Base-by-base conservation (phyloP, 2,113 vertebrate genomes). In the Rynchops niger region DNA sequence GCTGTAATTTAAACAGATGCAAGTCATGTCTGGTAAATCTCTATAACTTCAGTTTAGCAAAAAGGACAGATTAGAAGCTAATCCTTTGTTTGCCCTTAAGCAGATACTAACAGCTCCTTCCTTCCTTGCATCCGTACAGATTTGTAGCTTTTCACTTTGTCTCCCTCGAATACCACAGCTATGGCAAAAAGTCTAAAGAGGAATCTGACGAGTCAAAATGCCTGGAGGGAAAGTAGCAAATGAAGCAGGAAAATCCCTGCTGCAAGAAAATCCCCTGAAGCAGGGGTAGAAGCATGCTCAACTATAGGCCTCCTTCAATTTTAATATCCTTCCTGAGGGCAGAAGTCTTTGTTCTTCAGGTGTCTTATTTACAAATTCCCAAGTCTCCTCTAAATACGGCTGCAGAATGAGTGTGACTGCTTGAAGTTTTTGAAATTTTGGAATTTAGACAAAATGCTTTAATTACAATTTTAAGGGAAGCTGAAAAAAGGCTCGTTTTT, bases 181-280 rank as follows among this genome's bases (percentile, higher is more conserved):
- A 71, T 76, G 83, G 58, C 55, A 92, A 82, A 86, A 93, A 82
- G 49, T 53, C 52, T 74, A 36, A 93, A 87, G 69, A 86, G 78
- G 58, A 84, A 90, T 80, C 40, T 3, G 6, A 26, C 66, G 76
- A 63, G 76, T 86, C 69, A 91, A 74, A 94, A 88, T 56, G 52
- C 86, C 88, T 69, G 66, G 65, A 84, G 90, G 72, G 32, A 93
- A 91, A 71, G 69, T 47, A 91, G 77, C 30, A 93, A 92, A 74
- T 79, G 61, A 89, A 92, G 80, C 65, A 61, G 91, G 95, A 96
- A 96, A 97, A 97, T 91, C 92, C 86, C 83, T 0, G 0, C 80
- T 97, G 95, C 72, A 95, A 86, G 81, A 95, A 96, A 95, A 95
- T 89, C 90, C 77, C 86, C 88, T 45, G 59, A 53, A 93, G 80